Evolutionary conservation across 1,140 invertebrate genomes (phyloP), one percentile per base, ranked within the genome.

Genomic region (Lutraria rhynchaena): DNA sequence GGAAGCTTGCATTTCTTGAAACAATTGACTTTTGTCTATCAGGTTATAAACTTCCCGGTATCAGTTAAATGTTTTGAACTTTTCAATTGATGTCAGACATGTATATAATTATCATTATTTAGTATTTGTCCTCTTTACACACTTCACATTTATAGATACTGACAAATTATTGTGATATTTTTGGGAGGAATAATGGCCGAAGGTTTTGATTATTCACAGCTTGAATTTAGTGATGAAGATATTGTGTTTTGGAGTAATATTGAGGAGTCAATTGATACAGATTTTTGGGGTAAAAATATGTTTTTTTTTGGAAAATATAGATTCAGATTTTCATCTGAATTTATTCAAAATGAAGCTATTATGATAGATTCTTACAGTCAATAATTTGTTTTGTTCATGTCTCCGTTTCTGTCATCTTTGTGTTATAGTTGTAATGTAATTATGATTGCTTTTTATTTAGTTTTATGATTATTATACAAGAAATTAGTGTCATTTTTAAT

Each of bases 221-320:
- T 46, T 31, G 31, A 71, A n/a, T 37, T 24, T 55, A 55, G 4
- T 4, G 53, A 55, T n/a, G n/a, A 55, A 19, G 71, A 75, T n/a
- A 35, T 37, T 44, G 55, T 60, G 9, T 58, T 75, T 22, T 75
- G 71, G 71, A 61, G 57, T 49, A 53, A 75, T 29, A 33, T 75
- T 27, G 37, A 60, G 31, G 15, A 61, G 3, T 31, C 57, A 1
- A n/a, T 75, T n/a, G 55, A 76, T 76, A 46, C 57, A 33, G 57
- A 76, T 29, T 46, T 27, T 61, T 63, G 19, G 58, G 73, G 73
- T 76, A 76, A 37, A 41, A 41, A 7, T n/a, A n/a, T n/a, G n/a
- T n/a, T n/a, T n/a, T n/a, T 2, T 53, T 51, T 17, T 49, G 44
- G 19, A 49, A 11, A 49, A 49, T 1, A 60, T 4, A 27, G 29